A percentile compares a stretch with the other conserved stretches of the same genome.
Evolutionary conservation across 2,113 vertebrate genomes (phyloP).

Genomic region (Ammodytes marinus): DNA sequence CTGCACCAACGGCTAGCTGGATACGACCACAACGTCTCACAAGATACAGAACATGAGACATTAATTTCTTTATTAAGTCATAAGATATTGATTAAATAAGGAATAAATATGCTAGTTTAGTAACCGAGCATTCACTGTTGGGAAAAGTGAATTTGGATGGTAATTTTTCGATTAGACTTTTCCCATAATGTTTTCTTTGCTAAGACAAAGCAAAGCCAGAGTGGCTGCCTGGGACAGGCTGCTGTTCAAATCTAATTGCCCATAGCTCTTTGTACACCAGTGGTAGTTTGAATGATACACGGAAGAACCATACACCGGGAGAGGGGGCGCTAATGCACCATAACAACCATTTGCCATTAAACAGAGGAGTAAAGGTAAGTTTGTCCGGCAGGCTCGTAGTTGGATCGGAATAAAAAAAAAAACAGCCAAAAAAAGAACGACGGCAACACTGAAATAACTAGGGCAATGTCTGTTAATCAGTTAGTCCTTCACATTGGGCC

Average conservation of each 20-base stretch:
- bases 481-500: no score
- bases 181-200: not conserved
- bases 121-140: not conserved
- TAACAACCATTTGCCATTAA: no score
- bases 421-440: no score
- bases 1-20: not conserved
- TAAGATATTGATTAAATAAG: not conserved
- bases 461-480: no score
- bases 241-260: not conserved
- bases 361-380: no score
- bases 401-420: no score
- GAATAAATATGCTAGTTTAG: not conserved
- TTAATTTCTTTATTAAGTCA: not conserved
- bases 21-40: slow-evolving; percentile 13
- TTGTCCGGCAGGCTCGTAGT: no score
- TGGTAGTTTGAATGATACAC: not conserved
- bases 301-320: no score
- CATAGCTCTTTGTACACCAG: not conserved
- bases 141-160: not conserved
- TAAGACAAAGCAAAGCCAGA: not conserved
- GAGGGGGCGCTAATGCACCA: no score
- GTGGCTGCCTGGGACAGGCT: not conserved
- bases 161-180: not conserved
- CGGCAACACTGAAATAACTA: no score
- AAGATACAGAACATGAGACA: not conserved